Base-by-base conservation (phyloP, 2,113 vertebrate genomes). In the Callospermophilus lateralis region DNA sequence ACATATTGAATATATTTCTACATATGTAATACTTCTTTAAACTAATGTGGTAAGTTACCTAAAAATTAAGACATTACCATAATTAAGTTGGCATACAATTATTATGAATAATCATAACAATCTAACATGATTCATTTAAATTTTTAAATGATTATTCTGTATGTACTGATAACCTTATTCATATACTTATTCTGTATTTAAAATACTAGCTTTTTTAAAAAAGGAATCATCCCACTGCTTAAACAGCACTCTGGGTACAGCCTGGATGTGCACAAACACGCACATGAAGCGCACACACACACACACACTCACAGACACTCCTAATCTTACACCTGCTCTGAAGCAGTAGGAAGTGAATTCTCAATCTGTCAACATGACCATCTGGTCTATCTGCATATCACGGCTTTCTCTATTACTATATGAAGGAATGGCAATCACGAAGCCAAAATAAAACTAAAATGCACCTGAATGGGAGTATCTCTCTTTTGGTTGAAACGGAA, bases 291-390 rank as follows among this genome's bases (percentile, higher is more conserved):
- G 26, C 17, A 8, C 55, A 8, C 61, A 67, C 63, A 67, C 63
- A 94, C 94, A 94, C 89, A 87, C 55, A 20, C 92, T 86, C 90
- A 89, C 95, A 94, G 96, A 96, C 96, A 95, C 97, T 98, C 98
- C 98, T 98, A 96, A 98, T 98, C 98, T 98, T 98, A 98, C 98
- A 99, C 98, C 98, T 99, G 98, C 98, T 99, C 98, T 98, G 98
- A 98, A 98, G 98, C 98, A 98, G 98, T 98, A 98, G 98, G 98
- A 98, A 98, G 98, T 98, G 98, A 97, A 98, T 98, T 98, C 98
- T 98, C 98, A 98, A 98, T 98, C 98, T 98, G 98, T 98, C 98
- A 99, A 98, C 98, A 98, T 96, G 98, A 98, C 98, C 99, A 99
- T 99, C 98, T 99, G 98, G 98, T 97, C 98, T 97, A 98, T 98